phyloP scores from a whole-genome alignment of 2,113 vertebrate species.

The Carassius gibelio region DNA sequence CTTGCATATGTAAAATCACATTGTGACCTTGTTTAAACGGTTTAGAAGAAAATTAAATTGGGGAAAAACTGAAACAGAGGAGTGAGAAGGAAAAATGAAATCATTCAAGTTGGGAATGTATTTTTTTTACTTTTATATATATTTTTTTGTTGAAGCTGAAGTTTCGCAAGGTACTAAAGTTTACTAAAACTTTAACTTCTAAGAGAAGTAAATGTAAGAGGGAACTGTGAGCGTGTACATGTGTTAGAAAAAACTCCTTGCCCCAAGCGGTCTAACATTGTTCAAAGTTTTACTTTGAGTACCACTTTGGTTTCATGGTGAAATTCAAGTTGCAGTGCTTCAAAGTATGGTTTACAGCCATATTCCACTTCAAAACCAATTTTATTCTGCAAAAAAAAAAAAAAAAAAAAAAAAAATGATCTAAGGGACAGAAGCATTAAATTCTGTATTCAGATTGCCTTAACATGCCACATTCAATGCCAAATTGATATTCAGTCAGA shows the following conservation, averaged over 20 bases:
- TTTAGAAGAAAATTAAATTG: slow-evolving; percentile 8
- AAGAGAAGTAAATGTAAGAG: not conserved
- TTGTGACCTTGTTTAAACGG: not conserved
- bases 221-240: not conserved
- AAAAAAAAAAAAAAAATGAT: too few relatives aligned
- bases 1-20: not conserved
- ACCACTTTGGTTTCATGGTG: not conserved
- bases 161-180: not conserved
- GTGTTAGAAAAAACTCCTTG: not conserved
- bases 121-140: too few relatives aligned
- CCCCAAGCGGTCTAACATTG: not conserved
- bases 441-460: not conserved
- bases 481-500: slow-evolving; percentile 20
- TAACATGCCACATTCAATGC: not conserved
- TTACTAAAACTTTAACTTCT: not conserved
- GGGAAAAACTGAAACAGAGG: not conserved
- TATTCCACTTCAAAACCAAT: not conserved
- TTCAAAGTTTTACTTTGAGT: not conserved
- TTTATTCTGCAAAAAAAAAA: not conserved
- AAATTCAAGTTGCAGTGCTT: not conserved
- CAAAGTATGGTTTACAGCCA: not conserved
- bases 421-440: not conserved
- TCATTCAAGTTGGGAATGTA: not conserved
- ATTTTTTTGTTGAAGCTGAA: not conserved
- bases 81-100: not conserved